Base-by-base conservation (phyloP, 2,113 vertebrate species). In the Strix uralensis region DNA sequence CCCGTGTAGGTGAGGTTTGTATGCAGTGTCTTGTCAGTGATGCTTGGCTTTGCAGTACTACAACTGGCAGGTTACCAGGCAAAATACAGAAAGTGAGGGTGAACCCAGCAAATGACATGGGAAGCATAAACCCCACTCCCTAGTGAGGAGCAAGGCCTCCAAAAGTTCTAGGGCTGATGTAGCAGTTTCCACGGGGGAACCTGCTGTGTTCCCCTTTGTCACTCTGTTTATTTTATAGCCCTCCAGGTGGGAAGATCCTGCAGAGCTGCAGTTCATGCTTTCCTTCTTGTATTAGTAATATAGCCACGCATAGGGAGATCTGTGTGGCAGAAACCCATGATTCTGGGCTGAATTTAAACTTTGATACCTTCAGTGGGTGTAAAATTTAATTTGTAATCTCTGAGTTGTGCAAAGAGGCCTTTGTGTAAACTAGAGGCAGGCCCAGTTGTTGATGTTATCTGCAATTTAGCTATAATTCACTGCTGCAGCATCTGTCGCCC, bases 391-490 rank as follows among this genome's bases (percentile, higher is more conserved):
- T 94, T 89, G 38, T 77, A 9, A 44, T 77, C 66, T 92, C 57
- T 7, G 36, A 73, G 54, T 90, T 91, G 32, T 70, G 47, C 10
- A 4, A 40, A 81, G 82, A 90, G 58, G 49, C 65, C 29, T 84
- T 70, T 79, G 54, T 89, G 66, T 92, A 89, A 95, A 51, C 36
- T n/a, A 73, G 62, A 90, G 91, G 84, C 77, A 85, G 81, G 49
- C 49, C 46, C 22, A 23, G 57, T 63, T 78, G 69, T 74, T 92
- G 88, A 47, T 38, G 47, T 78, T 91, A 61, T 47, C 49, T 85
- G 55, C 65, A 88, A 5, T 52, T 57, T 30, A 27, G 52, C 61
- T 91, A 13, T 69, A 82, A 77, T 75, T 92, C 71, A 58, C 32
- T 85, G 54, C 86, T 95, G 70, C 70, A 77, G 73, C 74, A 63